A percentile compares a stretch with the other conserved stretches of the same genome.
Evolutionary conservation across 30 jellyfish, hydroid and myxozoan species (phyloP).

Genomic region (Cassiopea xamachana): DNA sequence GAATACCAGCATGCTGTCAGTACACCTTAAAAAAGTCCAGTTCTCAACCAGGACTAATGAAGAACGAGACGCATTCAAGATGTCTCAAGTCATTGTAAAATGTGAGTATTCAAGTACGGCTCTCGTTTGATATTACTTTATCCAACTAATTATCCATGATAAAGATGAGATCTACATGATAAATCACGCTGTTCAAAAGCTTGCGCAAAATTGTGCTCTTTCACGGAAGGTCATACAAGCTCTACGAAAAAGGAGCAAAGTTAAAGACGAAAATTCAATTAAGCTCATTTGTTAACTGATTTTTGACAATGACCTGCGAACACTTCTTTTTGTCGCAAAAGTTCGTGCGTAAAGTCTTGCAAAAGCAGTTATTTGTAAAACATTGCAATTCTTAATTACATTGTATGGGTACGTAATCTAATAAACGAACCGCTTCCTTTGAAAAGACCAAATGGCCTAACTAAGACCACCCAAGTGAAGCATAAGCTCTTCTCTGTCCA

Average conservation of each 20-base stretch:
- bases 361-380: constrained; percentile 14
- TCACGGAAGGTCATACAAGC: constrained; percentile 11
- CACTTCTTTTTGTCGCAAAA: background rate
- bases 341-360: constrained; percentile 10
- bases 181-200: background rate
- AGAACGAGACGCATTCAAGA: too few species aligned
- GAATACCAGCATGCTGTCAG: too few species aligned
- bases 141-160: background rate
- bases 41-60: too few species aligned
- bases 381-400: constrained; percentile 20
- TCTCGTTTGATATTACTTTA: background rate
- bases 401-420: constrained; percentile 6
- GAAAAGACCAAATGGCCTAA: constrained; percentile 2
- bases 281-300: constrained; percentile 8
- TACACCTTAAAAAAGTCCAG: too few species aligned
- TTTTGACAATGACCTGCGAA: constrained; percentile 21
- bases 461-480: constrained; percentile 58
- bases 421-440: constrained; percentile 29
- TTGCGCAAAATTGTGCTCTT: background rate
- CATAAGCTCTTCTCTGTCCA: constrained; percentile 9
- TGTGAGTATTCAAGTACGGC: background rate
- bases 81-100: too few species aligned
- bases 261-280: constrained; percentile 10
- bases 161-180: background rate
- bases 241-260: background rate